Evolutionary conservation across 2,888 invertebrate species (phyloP).

Genomic region (Leptopilina syphax): DNA sequence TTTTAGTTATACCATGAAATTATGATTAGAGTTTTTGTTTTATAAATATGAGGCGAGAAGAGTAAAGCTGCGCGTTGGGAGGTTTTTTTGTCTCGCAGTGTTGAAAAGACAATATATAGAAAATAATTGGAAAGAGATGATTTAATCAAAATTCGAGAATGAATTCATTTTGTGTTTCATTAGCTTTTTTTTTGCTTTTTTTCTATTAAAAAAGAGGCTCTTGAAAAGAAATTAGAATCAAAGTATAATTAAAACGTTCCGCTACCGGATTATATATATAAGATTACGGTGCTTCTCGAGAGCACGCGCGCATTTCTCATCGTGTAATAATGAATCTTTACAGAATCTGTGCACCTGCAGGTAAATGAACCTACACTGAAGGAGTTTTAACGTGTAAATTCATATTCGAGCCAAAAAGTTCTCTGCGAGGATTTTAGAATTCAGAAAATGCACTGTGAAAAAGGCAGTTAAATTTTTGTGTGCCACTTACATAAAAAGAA

Average conservation of each 20-base stretch:
- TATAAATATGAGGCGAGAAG: not conserved
- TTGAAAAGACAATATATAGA: not conserved
- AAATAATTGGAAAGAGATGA: constrained; percentile 9
- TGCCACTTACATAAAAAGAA: too few species aligned
- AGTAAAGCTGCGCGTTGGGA: not conserved
- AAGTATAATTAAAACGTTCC: constrained; percentile 39
- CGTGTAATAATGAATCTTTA: constrained; percentile 18
- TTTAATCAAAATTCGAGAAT: not conserved
- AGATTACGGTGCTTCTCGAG: constrained; percentile 27
- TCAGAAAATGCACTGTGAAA: too few species aligned
- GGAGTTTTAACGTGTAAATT: constrained; percentile 14
- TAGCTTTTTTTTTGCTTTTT: not conserved
- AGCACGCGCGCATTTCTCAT: constrained; percentile 28
- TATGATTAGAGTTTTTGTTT: not conserved
- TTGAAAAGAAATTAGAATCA: not conserved
- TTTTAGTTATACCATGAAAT: not conserved
- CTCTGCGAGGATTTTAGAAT: too few species aligned
- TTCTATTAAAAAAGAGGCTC: not conserved
- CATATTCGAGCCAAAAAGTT: not conserved
- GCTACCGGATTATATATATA: constrained; percentile 34
- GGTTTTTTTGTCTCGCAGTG: not conserved
- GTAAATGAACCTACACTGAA: constrained; percentile 31
- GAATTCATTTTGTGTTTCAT: constrained; percentile 13
- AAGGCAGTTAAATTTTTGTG: too few species aligned
- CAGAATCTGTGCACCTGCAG: constrained; percentile 34